A percentile compares a stretch with the other conserved stretches of the same genome.
Conservation (phyloP, 1,140 invertebrate species). For the Cyclina sinensis region DNA sequence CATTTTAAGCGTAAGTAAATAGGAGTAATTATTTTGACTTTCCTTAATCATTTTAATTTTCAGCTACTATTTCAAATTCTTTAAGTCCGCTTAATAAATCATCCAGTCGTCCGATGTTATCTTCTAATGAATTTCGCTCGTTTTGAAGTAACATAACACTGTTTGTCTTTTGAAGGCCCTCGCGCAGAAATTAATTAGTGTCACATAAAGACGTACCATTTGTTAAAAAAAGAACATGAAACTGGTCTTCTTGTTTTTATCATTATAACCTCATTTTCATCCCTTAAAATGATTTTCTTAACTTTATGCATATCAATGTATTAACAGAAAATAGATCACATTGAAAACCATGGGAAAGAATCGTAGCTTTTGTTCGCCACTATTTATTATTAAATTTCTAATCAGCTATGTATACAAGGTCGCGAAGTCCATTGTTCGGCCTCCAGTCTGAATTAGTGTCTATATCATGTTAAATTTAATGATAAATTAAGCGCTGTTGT, state of each 20-base stretch:
- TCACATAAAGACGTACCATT: conserved; percentile 14
- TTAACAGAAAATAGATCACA: conserved; percentile 51
- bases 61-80: conserved; percentile 36
- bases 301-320: conserved; percentile 33
- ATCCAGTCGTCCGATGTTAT: neutral
- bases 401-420: conserved; percentile 69
- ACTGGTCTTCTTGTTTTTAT: conserved; percentile 15
- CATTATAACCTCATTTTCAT: neutral
- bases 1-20: neutral
- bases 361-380: conserved; percentile 24
- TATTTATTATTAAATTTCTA: conserved; percentile 70
- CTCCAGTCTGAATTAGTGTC: conserved; percentile 63
- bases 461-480: conserved; percentile 69
- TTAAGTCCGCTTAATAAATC: conserved; percentile 23
- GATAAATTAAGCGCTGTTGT: conserved; percentile 67
- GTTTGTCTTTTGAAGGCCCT: conserved; percentile 56
- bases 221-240: neutral
- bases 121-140: neutral
- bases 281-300: conserved; percentile 35
- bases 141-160: conserved; percentile 18
- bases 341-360: conserved; percentile 59
- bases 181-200: conserved; percentile 55
- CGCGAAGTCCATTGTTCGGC: conserved; percentile 52
- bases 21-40: neutral
- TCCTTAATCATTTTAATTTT: conserved; percentile 29